Conservation (phyloP, 1,140 invertebrate genomes). For the Onthophagus taurus region DNA sequence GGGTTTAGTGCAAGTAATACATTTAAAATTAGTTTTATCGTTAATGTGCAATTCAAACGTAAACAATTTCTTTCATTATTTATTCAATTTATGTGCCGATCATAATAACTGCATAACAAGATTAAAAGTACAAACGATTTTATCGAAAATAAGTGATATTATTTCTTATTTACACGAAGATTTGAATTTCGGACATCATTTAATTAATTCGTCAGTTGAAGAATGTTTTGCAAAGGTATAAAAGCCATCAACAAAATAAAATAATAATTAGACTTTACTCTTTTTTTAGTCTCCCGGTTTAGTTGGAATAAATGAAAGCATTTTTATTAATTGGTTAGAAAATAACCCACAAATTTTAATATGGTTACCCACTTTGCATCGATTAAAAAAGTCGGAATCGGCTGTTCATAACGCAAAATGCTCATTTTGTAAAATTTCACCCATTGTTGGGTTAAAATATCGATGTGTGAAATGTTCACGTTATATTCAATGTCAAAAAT, state of each 20-base stretch:
- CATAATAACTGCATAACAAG: conserved; percentile 54
- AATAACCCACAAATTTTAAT: conserved; percentile 43
- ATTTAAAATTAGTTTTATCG: conserved; percentile 52
- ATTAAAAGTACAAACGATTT: conserved; percentile 44
- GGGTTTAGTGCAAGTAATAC: conserved; percentile 42
- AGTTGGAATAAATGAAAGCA: conserved; percentile 41
- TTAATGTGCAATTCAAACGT: conserved; percentile 49
- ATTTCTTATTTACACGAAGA: conserved; percentile 48
- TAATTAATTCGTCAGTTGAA: conserved; percentile 47
- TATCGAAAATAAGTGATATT: conserved; percentile 45
- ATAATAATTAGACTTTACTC: too few species aligned
- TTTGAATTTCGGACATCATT: conserved; percentile 42
- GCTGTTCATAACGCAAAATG: conserved; percentile 44
- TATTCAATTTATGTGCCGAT: conserved; percentile 54
- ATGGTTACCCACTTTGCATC: conserved; percentile 45
- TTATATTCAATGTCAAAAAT: conserved; percentile 66
- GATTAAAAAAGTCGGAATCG: conserved; percentile 44
- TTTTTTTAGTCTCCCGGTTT: conserved; percentile 35
- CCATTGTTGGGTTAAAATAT: conserved; percentile 49
- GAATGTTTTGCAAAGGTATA: conserved; percentile 51
- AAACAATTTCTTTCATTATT: conserved; percentile 52
- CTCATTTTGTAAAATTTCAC: conserved; percentile 42
- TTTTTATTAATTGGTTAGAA: conserved; percentile 44
- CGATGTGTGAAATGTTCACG: conserved; percentile 62
- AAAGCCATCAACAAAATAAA: conserved; percentile 14